These are phyloP conservation scores for Myotis myotis DNA, from an alignment of 2,797 vertebrate genomes.

Conservation along the genomic window DNA sequence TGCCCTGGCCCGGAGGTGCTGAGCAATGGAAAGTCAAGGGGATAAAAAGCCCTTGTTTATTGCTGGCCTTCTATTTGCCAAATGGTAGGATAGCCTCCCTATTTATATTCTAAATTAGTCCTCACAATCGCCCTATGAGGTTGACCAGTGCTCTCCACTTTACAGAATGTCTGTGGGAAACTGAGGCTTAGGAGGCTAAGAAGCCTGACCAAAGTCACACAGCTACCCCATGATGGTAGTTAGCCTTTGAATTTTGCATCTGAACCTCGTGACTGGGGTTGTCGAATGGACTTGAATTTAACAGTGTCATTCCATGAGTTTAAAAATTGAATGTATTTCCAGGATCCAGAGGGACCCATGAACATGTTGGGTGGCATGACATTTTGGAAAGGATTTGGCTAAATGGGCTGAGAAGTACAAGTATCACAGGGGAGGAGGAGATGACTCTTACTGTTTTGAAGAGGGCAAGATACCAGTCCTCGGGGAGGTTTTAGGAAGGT, in stretches of 20 bases:
- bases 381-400: not conserved
- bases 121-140: not conserved
- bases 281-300: not conserved
- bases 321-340: not conserved
- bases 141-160: not conserved
- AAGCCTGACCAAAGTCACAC: not conserved
- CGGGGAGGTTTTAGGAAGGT: not conserved
- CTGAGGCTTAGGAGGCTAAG: not conserved
- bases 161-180: not conserved
- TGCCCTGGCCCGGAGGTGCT: not conserved
- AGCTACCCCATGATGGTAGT: not conserved
- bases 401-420: not conserved
- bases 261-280: not conserved
- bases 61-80: not conserved
- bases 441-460: not conserved
- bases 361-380: not conserved
- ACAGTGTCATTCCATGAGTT: not conserved
- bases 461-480: not conserved
- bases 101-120: not conserved
- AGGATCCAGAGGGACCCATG: not conserved
- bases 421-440: not conserved
- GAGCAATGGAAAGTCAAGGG: not conserved
- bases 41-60: not conserved
- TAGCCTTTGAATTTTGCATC: not conserved
- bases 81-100: not conserved